Evolutionary conservation across 2,888 invertebrate species (phyloP), one percentile per base, ranked within the genome.

Genomic region (Epicampocera succincta): DNA sequence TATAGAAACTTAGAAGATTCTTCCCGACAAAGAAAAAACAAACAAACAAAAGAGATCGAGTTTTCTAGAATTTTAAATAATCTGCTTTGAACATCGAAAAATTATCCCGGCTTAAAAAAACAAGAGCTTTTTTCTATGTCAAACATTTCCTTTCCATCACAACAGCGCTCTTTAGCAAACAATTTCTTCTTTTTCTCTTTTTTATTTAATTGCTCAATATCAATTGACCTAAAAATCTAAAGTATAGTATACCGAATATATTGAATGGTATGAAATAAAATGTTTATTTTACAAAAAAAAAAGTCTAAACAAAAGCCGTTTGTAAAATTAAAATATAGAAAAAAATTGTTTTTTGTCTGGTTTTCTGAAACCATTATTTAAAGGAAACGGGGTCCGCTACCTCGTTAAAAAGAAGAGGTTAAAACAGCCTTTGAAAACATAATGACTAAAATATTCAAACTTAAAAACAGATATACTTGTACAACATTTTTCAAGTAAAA

Each of bases 191-290:
- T 29, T 5, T 48, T 58, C 5, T 42, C 9, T 44, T 21, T 12
- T 17, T n/a, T 21, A 42, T 42, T 44, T 54, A 33, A 33, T 52
- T 52, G 3, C 44, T 44, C 29, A 61, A n/a, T 52, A 60, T 50
- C 42, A 46, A 15, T 73, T 63, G 63, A 73, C 69, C 69, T 46
- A 69, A 69, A 69, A 68, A 54, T 44, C 3, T 13, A 38, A 56
- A 58, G 29, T 19, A 54, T 40, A 29, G 25, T 17, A 54, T 15
- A 42, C 15, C n/a, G n/a, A 46, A 33, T 5, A 33, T 33, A 29
- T 33, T 42, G 42, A 40, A 40, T 66, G 15, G 25, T 29, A 29
- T 8, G 17, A 42, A 56, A 46, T 19, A n/a, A n/a, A 54, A 13
- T 11, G 15, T 42, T 29, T 44, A 46, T 33, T 38, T 44, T 44